Evolutionary conservation across 2,888 invertebrate genomes (phyloP).

Genomic region (Mesorhabditis sp.): DNA sequence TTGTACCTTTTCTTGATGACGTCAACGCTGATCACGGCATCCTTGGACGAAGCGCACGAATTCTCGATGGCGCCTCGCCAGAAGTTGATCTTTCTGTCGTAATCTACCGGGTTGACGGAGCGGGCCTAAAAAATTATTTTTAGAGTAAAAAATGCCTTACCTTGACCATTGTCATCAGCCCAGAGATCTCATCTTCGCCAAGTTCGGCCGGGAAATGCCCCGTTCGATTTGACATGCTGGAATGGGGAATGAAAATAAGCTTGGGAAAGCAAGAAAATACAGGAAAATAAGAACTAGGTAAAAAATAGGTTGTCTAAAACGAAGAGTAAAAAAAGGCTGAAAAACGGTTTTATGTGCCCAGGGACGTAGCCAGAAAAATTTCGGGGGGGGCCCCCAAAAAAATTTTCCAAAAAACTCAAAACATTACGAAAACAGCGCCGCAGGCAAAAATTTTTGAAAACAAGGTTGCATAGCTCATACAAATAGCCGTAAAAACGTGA

Average conservation of each 20-base stretch:
- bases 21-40: slow-evolving; percentile 32
- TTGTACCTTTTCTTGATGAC: slow-evolving; percentile 28
- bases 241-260: not conserved
- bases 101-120: slow-evolving; percentile 45
- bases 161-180: slow-evolving; percentile 42
- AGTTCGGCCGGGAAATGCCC: slow-evolving; percentile 25
- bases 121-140: slow-evolving; percentile 29
- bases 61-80: slow-evolving; percentile 40
- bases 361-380: too few relatives aligned
- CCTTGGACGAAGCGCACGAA: slow-evolving; percentile 37
- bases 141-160: slow-evolving; percentile 16
- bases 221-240: slow-evolving; percentile 1
- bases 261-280: not conserved
- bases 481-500: too few relatives aligned
- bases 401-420: too few relatives aligned
- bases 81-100: slow-evolving; percentile 45
- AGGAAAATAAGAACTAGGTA: too few relatives aligned
- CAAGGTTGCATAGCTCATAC: too few relatives aligned
- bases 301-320: too few relatives aligned
- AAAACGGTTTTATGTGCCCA: too few relatives aligned
- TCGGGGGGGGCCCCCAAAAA: too few relatives aligned
- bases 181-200: slow-evolving; percentile 41
- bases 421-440: too few relatives aligned
- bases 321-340: too few relatives aligned
- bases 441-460: too few relatives aligned